Conservation (phyloP, 2,797 vertebrate genomes). For the Acanthiza pusilla region DNA sequence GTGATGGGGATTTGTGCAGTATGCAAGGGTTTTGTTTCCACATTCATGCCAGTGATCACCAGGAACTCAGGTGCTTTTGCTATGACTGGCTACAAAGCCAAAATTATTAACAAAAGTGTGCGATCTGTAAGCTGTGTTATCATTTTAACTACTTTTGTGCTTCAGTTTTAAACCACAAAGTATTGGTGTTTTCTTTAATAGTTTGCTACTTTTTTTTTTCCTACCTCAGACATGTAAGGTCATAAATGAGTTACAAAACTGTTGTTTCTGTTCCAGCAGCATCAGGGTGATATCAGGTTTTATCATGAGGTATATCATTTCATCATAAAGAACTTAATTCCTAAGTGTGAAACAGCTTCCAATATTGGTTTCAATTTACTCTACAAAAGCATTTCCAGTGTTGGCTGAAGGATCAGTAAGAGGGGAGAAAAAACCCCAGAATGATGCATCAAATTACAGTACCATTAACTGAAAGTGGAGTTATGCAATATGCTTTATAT, state of each 20-base stretch:
- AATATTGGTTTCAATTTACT: neutral
- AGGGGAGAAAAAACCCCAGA: neutral
- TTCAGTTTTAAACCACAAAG: neutral
- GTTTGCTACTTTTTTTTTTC: neutral
- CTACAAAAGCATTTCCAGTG: neutral
- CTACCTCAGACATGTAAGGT: neutral
- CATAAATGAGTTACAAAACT: neutral
- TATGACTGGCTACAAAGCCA: neutral
- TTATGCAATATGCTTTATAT: neutral
- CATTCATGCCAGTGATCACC: neutral
- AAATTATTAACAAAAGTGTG: neutral
- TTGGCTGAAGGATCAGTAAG: neutral
- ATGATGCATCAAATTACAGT: neutral
- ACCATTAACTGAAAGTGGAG: neutral
- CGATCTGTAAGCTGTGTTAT: neutral
- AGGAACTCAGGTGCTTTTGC: neutral
- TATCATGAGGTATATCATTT: neutral
- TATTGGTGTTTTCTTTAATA: neutral
- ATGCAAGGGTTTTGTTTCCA: neutral
- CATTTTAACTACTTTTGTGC: neutral
- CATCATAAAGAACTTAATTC: neutral
- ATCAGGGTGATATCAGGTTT: neutral
- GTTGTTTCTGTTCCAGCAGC: neutral
- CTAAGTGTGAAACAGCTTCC: neutral
- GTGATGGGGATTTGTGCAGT: neutral